Evolutionary conservation across 2,113 vertebrate species (phyloP).

Genomic region (Laterallus jamaicensis): DNA sequence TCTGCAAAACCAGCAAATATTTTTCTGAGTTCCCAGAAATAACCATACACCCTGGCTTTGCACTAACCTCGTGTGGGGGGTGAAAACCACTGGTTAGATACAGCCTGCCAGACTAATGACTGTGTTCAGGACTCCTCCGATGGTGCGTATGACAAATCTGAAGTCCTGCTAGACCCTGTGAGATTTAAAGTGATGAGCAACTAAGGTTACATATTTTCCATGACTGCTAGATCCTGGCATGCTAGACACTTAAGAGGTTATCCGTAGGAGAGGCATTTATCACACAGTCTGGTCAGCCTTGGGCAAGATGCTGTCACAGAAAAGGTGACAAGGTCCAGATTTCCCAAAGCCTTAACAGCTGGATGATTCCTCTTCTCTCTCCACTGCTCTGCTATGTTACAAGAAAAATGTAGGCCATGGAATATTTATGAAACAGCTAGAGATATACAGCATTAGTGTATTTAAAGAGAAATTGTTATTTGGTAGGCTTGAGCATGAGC

Average conservation of each 20-base stretch:
- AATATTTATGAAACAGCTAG: background rate
- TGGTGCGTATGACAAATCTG: background rate
- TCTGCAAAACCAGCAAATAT: background rate
- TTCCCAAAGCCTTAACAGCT: background rate
- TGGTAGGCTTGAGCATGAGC: background rate
- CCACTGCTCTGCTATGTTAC: background rate
- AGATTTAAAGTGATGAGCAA: background rate
- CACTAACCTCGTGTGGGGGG: background rate
- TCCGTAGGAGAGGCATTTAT: background rate
- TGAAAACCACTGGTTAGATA: background rate
- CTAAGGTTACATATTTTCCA: background rate
- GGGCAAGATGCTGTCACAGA: background rate
- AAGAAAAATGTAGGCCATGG: background rate
- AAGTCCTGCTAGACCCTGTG: background rate
- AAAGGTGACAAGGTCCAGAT: background rate
- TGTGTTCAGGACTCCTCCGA: background rate
- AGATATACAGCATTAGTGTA: background rate
- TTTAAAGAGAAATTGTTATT: background rate
- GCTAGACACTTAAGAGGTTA: background rate
- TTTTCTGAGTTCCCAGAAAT: background rate
- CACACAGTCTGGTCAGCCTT: background rate
- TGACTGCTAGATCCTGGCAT: background rate
- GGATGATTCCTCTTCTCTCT: background rate
- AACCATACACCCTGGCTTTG: background rate
- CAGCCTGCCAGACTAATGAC: background rate